A percentile compares a stretch with the other conserved stretches of the same genome.
These are phyloP conservation scores for Dicrostonyx torquatus DNA, from an alignment of 2,797 vertebrate species.

Conservation along the genomic window DNA sequence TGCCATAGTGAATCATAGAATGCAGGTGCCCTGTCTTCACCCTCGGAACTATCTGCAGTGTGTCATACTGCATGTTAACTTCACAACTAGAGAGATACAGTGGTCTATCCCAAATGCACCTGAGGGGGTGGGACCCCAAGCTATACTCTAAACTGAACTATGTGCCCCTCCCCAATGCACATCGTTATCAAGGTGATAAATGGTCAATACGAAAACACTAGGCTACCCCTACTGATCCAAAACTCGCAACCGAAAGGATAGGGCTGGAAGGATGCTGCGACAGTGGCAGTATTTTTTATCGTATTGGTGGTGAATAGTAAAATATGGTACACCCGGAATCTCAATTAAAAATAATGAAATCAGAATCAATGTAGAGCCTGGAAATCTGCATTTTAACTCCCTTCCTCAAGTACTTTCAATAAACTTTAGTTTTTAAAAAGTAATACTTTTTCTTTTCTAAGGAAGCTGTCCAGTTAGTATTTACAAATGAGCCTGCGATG, in stretches of 20 bases:
- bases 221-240: neutral
- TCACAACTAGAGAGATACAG: neutral
- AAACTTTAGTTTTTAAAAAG: neutral
- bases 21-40: neutral
- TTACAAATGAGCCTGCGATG: neutral
- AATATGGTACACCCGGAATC: neutral
- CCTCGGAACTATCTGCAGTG: neutral
- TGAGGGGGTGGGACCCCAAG: neutral
- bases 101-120: neutral
- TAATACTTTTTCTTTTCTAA: neutral
- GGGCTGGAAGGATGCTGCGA: neutral
- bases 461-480: neutral
- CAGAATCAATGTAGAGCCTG: neutral
- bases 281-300: neutral
- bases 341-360: neutral
- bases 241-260: neutral
- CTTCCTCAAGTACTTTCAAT: neutral
- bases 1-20: neutral
- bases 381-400: slow-evolving; percentile 12
- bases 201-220: neutral
- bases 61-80: neutral
- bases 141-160: neutral
- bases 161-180: neutral
- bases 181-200: neutral
- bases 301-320: neutral